Evolutionary conservation across 2,888 invertebrate species (phyloP), one percentile per base, ranked within the genome.

Genomic region (Lithophane ornitopus): DNA sequence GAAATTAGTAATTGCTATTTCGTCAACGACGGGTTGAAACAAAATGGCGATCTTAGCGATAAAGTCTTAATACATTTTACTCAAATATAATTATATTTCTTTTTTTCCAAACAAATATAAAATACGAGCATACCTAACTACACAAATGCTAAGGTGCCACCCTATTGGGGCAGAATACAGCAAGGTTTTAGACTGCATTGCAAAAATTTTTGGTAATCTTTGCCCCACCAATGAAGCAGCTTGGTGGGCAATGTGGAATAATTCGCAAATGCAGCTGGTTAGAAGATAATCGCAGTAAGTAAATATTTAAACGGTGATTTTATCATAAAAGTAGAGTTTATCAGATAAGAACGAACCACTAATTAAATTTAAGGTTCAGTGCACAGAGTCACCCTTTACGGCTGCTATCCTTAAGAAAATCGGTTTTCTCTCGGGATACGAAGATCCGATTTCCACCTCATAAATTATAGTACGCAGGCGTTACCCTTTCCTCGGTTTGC

Each of bases 391-490:
- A 41, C 54, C 56, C 46, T 61, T 49, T 8, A 39, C 61, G n/a
- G 68, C 16, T 41, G 68, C 16, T 41, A 58, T 19, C 11, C 11
- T 69, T 34, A 34, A 34, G 67, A 65, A 78, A 73, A 69, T 44
- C 46, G 2, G 46, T 66, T 66, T 44, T 52, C 61, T 58, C 62
- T 49, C 22, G 56, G 34, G 67, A 54, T 28, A 14, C 46, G 22
- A 34, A 56, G 52, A 73, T 72, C 67, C 52, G 68, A 80, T 76
- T 76, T 71, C 63, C 19, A 28, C 19, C 66, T 49, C 66, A 73
- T 81, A 68, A 81, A 81, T 81, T 70, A 73, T 63, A 52, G 70
- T 12, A 44, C 16, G n/a, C 28, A 44, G 22, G n/a, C 28, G 28
- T 19, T n/a, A 26, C 34, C 16, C 19, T 52, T 74, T 68, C 46